Base-by-base conservation (phyloP, 2,888 invertebrate species). In the Megalurothrips usitatus region DNA sequence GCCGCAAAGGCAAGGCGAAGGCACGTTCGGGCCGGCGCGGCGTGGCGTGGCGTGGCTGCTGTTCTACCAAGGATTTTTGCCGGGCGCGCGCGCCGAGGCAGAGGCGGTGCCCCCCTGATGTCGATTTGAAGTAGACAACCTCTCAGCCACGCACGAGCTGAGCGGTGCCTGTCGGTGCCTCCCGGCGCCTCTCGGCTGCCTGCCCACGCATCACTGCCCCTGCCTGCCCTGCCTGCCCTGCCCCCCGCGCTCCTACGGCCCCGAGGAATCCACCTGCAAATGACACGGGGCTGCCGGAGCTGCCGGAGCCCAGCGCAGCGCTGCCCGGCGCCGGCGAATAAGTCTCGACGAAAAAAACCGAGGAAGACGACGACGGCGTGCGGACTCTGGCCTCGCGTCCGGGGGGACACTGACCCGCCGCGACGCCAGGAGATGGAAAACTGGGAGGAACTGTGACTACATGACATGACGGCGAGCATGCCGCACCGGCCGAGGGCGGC, bases 221-320 rank as follows among this genome's bases (percentile, higher is more conserved):
- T 11, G 68, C 23, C 34, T 43, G 6, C 34, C 3, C 34, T 43
- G 34, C 34, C 34, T 43, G 34, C 34, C 3, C 34, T 43, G 34
- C 34, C 3, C 6, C 6, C 52, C 2, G 52, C 52, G 58, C 19
- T 19, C 58, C 14, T 17, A 19, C 58, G 14, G 58, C 34, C 34
- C 58, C 58, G 11, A 75, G 68, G 68, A 75, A 75, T 75, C 26
- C 68, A 23, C 68, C 68, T 75, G 26, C 68, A 26, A 75, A 75
- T 75, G 68, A 75, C 68, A 75, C 26, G 19, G 19, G 26, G 68
- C 68, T 26, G 23, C 26, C 11, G n/a, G 23, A 23, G 23, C 68
- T 1, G 23, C 68, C 68, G 12, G 0, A n/a, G 14, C 58, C 14
- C 58, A 14, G 14, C 17, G 14, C 58, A 17, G 58, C 58, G 2